These are phyloP conservation scores for Scytalopus superciliaris DNA, from an alignment of 2,113 vertebrate genomes.

Conservation along the genomic window DNA sequence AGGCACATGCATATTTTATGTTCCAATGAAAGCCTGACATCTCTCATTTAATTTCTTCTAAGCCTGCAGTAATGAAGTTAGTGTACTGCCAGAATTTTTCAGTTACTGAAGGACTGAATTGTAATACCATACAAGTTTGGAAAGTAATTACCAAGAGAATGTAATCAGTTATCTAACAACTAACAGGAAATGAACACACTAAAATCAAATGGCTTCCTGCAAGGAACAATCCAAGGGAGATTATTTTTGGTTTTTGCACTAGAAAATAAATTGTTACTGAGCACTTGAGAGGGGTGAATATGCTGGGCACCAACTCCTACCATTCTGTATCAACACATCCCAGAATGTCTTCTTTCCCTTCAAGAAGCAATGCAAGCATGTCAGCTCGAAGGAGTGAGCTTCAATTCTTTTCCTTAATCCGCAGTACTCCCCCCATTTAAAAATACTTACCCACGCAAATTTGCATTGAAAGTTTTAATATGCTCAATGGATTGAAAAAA, in stretches of 20 bases:
- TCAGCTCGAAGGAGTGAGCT: background rate
- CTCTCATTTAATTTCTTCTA: conserved; percentile 41
- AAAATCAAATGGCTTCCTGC: background rate
- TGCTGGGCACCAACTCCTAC: background rate
- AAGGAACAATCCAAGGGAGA: background rate
- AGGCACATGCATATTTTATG: conserved; percentile 6
- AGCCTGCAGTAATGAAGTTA: conserved; percentile 29
- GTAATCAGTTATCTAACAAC: background rate
- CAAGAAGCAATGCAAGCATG: background rate
- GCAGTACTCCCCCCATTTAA: background rate
- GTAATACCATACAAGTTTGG: background rate
- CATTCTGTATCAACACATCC: background rate
- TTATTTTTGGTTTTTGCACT: background rate
- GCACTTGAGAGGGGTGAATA: background rate
- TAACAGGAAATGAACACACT: background rate
- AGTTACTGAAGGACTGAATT: background rate
- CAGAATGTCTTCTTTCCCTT: background rate
- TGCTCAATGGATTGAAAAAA: background rate
- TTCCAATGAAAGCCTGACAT: conserved; percentile 26
- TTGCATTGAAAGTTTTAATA: background rate
- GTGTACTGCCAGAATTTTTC: conserved; percentile 34
- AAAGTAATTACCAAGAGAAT: conserved; percentile 2
- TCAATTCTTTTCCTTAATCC: background rate
- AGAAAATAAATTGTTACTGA: background rate
- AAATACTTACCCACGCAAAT: background rate